These are phyloP conservation scores for Neosalanx taihuensis DNA, from an alignment of 2,797 vertebrate species.

Conservation along the genomic window DNA sequence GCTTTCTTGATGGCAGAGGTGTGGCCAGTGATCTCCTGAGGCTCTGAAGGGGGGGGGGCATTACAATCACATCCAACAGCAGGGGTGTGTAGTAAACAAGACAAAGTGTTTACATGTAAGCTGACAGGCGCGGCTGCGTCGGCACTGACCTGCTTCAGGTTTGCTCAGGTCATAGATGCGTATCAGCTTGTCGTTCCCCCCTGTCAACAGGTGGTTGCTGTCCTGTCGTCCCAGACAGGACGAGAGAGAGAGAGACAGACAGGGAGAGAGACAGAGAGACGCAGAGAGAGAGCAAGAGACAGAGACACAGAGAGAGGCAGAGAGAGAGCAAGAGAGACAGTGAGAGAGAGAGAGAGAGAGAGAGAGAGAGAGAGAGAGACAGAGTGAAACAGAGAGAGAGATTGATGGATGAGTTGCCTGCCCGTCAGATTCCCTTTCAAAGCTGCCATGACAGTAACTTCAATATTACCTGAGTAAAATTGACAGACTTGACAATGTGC, in stretches of 20 bases:
- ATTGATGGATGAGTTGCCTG: too few relatives aligned
- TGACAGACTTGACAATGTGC: conserved; percentile 96
- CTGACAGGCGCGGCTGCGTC: background rate
- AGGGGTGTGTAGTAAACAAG: background rate
- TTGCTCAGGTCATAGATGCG: conserved; percentile 92
- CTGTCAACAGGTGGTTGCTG: conserved; percentile 90
- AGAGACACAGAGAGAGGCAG: too few relatives aligned
- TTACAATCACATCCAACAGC: conserved; percentile 1
- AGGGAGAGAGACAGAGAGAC: too few relatives aligned
- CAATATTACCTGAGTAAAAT: conserved; percentile 88
- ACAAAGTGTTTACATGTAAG: background rate
- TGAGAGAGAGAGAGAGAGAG: background rate
- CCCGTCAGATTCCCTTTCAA: too few relatives aligned
- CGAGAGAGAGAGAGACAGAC: background rate
- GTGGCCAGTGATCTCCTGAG: conserved; percentile 89
- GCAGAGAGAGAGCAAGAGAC: too few relatives aligned
- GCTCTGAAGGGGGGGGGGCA: conserved; percentile 69
- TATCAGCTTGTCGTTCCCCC: conserved; percentile 93
- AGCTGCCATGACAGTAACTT: background rate
- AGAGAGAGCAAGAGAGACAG: too few relatives aligned
- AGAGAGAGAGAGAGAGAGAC: background rate
- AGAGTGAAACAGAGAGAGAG: background rate
- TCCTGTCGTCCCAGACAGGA: conserved; percentile 73
- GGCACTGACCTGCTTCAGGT: conserved; percentile 84
- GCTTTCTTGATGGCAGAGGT: conserved; percentile 96